Evolutionary conservation across 1,140 invertebrate genomes (phyloP).

Genomic region (Leptoteleia sp.): DNA sequence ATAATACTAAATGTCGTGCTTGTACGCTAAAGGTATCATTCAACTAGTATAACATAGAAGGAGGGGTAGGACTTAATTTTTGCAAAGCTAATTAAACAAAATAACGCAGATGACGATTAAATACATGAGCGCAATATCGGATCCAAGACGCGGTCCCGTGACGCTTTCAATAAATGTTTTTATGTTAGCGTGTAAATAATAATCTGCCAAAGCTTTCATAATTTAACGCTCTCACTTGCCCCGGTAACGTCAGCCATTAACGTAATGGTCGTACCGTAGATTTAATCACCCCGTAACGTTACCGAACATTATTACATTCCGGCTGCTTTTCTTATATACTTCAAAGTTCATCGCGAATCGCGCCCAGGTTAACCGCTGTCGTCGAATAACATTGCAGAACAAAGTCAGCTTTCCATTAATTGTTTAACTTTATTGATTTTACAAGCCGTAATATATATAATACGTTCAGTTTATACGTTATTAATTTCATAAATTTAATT

Average conservation of each 20-base stretch:
- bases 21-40: no score
- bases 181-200: slow-evolving; percentile 32
- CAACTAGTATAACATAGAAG: no score
- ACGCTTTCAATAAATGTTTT: slow-evolving; percentile 30
- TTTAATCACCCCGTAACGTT: slow-evolving; percentile 42
- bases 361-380: slow-evolving; percentile 21
- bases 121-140: slow-evolving; percentile 11
- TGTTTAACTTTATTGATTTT: no score
- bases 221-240: slow-evolving; percentile 29
- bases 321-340: slow-evolving; percentile 32
- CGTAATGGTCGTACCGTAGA: slow-evolving; percentile 40
- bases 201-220: slow-evolving; percentile 33
- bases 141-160: slow-evolving; percentile 10
- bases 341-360: slow-evolving; percentile 22
- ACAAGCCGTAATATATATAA: no score
- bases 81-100: no score
- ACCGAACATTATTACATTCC: slow-evolving; percentile 47
- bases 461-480: no score
- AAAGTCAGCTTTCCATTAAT: no score
- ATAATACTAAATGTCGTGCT: no score
- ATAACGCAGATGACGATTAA: slow-evolving; percentile 15
- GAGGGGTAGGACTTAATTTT: no score
- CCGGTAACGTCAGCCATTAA: slow-evolving; percentile 34
- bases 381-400: slow-evolving; percentile 4
- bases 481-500: no score